Percentiles rank a stretch among this genome's conserved stretches.
Evolutionary conservation across 2,888 invertebrate genomes (phyloP).

Genomic region (Xestia xanthographa): DNA sequence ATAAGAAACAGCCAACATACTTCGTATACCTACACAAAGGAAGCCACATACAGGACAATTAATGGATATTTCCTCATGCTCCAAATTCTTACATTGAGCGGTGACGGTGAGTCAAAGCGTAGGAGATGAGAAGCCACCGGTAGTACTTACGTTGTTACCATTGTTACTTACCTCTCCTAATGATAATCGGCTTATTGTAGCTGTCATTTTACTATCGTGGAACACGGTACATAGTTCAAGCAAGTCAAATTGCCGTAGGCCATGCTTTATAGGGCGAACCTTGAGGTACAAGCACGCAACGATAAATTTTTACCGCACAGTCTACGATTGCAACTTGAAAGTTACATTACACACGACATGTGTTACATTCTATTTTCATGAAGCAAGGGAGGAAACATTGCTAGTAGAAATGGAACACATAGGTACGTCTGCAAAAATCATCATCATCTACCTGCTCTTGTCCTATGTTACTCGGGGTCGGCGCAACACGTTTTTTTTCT

Average conservation of each 20-base stretch:
- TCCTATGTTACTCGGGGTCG: too few species aligned
- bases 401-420: not conserved
- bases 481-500: too few species aligned
- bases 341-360: too few species aligned
- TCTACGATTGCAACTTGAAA: not conserved
- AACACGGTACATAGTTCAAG: not conserved
- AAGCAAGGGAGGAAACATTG: not conserved
- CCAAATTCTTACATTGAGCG: conserved; percentile 60
- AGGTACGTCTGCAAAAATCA: too few species aligned
- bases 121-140: conserved; percentile 51
- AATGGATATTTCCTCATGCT: conserved; percentile 64
- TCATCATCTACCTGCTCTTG: too few species aligned
- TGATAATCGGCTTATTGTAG: conserved; percentile 35
- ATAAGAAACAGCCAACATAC: conserved; percentile 34
- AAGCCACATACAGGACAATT: conserved; percentile 46
- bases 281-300: not conserved
- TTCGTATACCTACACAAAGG: conserved; percentile 48
- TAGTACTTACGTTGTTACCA: conserved; percentile 22
- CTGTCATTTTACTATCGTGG: conserved; percentile 20
- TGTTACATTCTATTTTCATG: not conserved
- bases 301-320: not conserved
- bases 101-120: conserved; percentile 62
- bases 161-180: conserved; percentile 25
- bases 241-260: conserved; percentile 7
- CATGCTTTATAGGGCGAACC: not conserved